Evolutionary conservation across 2,888 invertebrate species (phyloP).

Genomic region (Corbicula japonica): DNA sequence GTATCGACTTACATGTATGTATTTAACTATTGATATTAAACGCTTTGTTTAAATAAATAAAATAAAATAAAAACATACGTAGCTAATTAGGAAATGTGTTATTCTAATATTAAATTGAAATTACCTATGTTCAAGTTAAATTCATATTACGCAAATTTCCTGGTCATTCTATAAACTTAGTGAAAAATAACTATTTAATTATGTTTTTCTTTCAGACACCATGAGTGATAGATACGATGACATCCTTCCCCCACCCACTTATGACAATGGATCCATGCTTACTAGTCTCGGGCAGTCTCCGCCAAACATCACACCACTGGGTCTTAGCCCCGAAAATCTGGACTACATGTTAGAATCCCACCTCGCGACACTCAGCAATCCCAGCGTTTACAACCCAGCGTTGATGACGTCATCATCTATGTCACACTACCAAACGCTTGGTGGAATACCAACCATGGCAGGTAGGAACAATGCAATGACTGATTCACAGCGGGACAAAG

Average conservation of each 20-base stretch:
- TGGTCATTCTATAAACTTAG: neutral
- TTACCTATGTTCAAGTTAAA: neutral
- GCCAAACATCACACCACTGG: constrained; percentile 6
- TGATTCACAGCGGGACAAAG: constrained; percentile 61
- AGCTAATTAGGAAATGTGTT: neutral
- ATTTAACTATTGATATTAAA: neutral
- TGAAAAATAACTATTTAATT: neutral
- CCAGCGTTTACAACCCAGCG: constrained; percentile 31
- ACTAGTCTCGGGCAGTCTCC: constrained; percentile 37
- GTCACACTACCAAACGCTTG: constrained; percentile 42
- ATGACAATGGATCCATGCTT: constrained; percentile 52
- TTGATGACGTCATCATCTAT: constrained; percentile 29
- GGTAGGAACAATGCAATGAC: constrained; percentile 57
- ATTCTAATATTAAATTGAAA: neutral
- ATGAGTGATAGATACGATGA: constrained; percentile 64
- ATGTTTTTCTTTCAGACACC: constrained; percentile 37
- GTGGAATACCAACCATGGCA: constrained; percentile 49
- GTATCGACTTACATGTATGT: neutral
- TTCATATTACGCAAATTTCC: neutral
- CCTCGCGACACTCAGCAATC: constrained; percentile 46
- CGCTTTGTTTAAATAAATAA: neutral
- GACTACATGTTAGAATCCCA: constrained; percentile 57
- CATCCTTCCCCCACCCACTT: constrained; percentile 52
- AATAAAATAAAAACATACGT: neutral
- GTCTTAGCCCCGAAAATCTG: constrained; percentile 37